Evolutionary conservation across 2,888 invertebrate genomes (phyloP).

Genomic region (Latrodectus elegans): DNA sequence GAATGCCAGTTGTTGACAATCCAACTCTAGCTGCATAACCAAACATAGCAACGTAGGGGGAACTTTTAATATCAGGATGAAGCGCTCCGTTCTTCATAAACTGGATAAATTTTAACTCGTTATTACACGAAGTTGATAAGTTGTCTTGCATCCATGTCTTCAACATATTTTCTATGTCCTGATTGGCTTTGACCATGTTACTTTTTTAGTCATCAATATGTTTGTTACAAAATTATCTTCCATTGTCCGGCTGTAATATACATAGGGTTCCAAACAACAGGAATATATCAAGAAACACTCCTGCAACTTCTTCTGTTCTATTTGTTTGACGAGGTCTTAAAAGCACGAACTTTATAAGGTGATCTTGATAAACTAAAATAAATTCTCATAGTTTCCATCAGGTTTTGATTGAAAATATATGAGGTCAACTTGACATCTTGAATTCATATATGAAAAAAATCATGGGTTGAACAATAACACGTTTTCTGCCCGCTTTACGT

Average conservation of each 20-base stretch:
- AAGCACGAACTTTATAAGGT: constrained; percentile 70
- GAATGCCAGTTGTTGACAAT: constrained; percentile 45
- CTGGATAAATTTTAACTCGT: constrained; percentile 68
- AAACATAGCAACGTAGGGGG: constrained; percentile 54
- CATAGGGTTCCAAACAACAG: constrained; percentile 60
- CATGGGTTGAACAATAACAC: constrained; percentile 21
- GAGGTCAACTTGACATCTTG: constrained; percentile 69
- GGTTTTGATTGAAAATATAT: constrained; percentile 70
- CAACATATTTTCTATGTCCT: constrained; percentile 59
- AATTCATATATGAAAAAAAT: constrained; percentile 31
- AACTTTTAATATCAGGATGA: constrained; percentile 59
- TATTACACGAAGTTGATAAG: constrained; percentile 55
- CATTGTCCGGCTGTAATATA: constrained; percentile 56
- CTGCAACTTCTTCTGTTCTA: constrained; percentile 56
- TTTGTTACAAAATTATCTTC: constrained; percentile 60
- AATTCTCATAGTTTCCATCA: constrained; percentile 70
- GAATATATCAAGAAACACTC: constrained; percentile 62
- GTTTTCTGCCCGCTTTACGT: constrained; percentile 15
- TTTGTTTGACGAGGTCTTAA: constrained; percentile 69
- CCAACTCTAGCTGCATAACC: constrained; percentile 43
- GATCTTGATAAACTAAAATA: constrained; percentile 71
- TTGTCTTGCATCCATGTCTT: constrained; percentile 44
- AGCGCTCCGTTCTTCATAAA: constrained; percentile 62
- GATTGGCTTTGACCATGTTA: constrained; percentile 41
- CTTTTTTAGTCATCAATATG: constrained; percentile 37